Evolutionary conservation across 2,888 invertebrate genomes (phyloP).

Genomic region (Diploptera punctata): DNA sequence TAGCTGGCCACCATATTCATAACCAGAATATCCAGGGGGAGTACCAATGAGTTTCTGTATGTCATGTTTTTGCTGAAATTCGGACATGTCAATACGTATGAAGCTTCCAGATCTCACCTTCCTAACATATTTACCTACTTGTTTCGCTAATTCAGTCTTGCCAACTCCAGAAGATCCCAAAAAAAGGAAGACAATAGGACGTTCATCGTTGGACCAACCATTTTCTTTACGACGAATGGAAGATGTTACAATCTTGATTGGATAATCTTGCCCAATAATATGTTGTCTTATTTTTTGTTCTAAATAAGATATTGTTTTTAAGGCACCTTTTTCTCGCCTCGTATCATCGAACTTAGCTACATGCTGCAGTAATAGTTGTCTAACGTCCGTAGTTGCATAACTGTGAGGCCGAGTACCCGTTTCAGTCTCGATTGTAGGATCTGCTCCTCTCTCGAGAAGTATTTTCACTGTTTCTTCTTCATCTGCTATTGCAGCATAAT

Average conservation of each 20-base stretch:
- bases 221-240: slow-evolving; percentile 90
- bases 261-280: slow-evolving; percentile 87
- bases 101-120: slow-evolving; percentile 78
- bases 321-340: slow-evolving; percentile 70
- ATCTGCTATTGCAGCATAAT: slow-evolving; percentile 85
- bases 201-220: slow-evolving; percentile 93
- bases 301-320: slow-evolving; percentile 79
- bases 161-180: slow-evolving; percentile 95
- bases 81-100: slow-evolving; percentile 92
- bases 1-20: slow-evolving; percentile 88
- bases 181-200: slow-evolving; percentile 90
- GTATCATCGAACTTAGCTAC: slow-evolving; percentile 59
- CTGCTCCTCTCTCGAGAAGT: slow-evolving; percentile 75
- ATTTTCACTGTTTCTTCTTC: slow-evolving; percentile 66
- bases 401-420: slow-evolving; percentile 77
- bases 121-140: slow-evolving; percentile 85
- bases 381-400: slow-evolving; percentile 71
- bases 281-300: slow-evolving; percentile 81
- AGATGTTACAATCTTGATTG: slow-evolving; percentile 79
- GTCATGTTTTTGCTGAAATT: slow-evolving; percentile 91
- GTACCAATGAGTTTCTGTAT: slow-evolving; percentile 90
- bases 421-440: slow-evolving; percentile 77
- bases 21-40: slow-evolving; percentile 89
- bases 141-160: slow-evolving; percentile 93
- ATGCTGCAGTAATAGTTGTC: slow-evolving; percentile 66